These are phyloP conservation scores for Steinernema hermaphroditum DNA, from an alignment of 2,888 invertebrate species.

Conservation along the genomic window DNA sequence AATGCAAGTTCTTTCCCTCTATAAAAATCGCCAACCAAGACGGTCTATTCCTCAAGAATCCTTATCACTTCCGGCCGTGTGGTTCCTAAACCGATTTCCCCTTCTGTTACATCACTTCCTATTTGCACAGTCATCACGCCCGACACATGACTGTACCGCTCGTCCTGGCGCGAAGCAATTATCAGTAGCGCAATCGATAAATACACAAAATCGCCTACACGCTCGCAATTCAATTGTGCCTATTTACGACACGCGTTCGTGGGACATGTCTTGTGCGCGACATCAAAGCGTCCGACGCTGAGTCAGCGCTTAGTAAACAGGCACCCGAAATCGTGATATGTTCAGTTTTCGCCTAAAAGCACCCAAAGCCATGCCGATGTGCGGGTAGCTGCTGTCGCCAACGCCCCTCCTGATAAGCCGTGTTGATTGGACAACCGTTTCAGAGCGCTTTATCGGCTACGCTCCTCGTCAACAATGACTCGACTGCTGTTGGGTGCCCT, in stretches of 20 bases:
- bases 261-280: background rate
- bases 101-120: too few species aligned
- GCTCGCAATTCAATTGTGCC: background rate
- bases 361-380: background rate
- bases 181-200: background rate
- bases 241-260: background rate
- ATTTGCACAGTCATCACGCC: too few species aligned
- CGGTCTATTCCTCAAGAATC: too few species aligned
- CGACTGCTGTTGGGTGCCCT: background rate
- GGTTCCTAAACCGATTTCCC: too few species aligned
- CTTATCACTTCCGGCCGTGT: too few species aligned
- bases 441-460: background rate
- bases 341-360: background rate
- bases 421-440: background rate
- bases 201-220: background rate
- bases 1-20: too few species aligned
- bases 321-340: conserved; percentile 13
- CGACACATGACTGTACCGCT: too few species aligned
- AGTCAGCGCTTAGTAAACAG: conserved; percentile 10
- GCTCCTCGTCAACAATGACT: background rate
- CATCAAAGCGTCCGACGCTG: background rate
- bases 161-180: background rate
- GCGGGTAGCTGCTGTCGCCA: background rate
- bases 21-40: too few species aligned
- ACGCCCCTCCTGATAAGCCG: conserved; percentile 16